Base-by-base conservation (phyloP, 2,113 vertebrate genomes). In the Burhinus bistriatus region DNA sequence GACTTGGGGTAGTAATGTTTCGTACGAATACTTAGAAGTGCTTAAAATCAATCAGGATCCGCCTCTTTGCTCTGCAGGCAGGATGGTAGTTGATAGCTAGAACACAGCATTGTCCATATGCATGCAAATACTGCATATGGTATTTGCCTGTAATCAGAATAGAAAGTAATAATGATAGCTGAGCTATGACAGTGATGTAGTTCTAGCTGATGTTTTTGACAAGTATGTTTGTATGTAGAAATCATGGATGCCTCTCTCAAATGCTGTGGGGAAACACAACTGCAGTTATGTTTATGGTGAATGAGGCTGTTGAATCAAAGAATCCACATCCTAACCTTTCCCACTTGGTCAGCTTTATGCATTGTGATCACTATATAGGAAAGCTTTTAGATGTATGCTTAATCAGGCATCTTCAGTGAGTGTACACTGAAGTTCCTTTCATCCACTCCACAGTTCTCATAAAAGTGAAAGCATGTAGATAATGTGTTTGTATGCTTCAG, bases 231-330 rank as follows among this genome's bases (percentile, higher is more conserved):
- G 30, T 12, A 12, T 49, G 29, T 26, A 5, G 8, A 38, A 90
- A 59, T 58, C 49, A 12, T 32, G 52, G 73, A 30, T 51, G 47
- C 52, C 49, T 64, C 68, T 69, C 58, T 30, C 52, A 85, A 94
- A 58, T 7, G 58, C 75, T 54, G 40, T 62, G 54, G 58, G 57
- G 82, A 90, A 27, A 59, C 34, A 57, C 73, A 84, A 29, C 66
- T 77, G 82, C 70, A 57, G 44, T 68, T 77, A 73, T 1, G 0
- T 70, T 95, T 42, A 42, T 3, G 62, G 52, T 2, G 27, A 73
- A 65, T 61, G 29, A 79, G 32, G 17, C 12, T 90, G 65, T 65
- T 90, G 71, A 87, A 85, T 91, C 66, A 58, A 82, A 94, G 73
- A 88, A 61, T 61, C 57, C 22, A 55, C 9, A 1, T 81, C 58